Base-by-base conservation (phyloP, 2,113 vertebrate species). In the Neopipo cinnamomea region DNA sequence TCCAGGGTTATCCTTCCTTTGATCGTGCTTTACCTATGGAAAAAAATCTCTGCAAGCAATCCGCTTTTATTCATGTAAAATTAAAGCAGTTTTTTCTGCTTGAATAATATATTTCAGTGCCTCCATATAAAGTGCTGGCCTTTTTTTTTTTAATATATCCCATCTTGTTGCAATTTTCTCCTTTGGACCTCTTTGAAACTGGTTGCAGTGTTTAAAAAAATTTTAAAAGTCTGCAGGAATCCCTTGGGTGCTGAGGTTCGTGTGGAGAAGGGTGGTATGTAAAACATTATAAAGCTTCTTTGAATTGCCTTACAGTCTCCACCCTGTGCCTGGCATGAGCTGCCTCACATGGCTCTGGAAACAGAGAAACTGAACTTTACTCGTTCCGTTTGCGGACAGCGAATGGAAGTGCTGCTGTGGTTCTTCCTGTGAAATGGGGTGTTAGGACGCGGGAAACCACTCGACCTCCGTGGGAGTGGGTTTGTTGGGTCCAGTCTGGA, bases 1-100 rank as follows among this genome's bases (percentile, higher is more conserved):
- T 97, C 94, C 95, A 92, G 85, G 66, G 85, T 93, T 94, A 94
- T 95, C 91, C 95, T 92, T 88, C 56, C 71, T 97, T 97, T 97
- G 91, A 91, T 94, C 62, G 8, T 91, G 83, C 42, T 85, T 93
- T 79, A 95, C 94, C 93, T 95, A 96, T 93, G 74, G 77, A 55
- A 84, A 81, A 73, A 81, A 90, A 81, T 70, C 66, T 79, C 88
- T 52, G 76, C 91, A 75, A 67, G 81, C 68, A 95, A 59, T 93
- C 50, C 4, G 1, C 28, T 78, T 93, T 70, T 81, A 33, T 31
- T 84, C 47, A n/a, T 88, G 50, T 77, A 86, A 97, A 96, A 96
- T 96, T 85, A 80, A 94, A 95, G 27, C 20, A 3, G 4, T 50
- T 87, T 92, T 80, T 92, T 71, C 70, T 90, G 30, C 46, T 75